Percentiles rank a stretch among this genome's conserved stretches.
Evolutionary conservation across 1,140 invertebrate genomes (phyloP).

Genomic region (Magallana angulata): DNA sequence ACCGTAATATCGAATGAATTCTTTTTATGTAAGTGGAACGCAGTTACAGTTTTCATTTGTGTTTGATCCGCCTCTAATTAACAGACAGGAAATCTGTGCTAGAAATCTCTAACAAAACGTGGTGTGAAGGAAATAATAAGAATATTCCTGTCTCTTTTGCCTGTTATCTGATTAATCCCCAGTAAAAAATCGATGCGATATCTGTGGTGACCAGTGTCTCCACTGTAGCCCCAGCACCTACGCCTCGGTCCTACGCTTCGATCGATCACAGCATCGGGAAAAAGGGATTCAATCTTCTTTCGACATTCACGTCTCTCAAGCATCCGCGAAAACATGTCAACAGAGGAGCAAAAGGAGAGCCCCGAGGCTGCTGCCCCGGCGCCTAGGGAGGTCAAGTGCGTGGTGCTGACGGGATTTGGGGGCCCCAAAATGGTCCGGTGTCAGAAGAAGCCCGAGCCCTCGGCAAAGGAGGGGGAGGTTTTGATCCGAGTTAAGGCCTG

Average conservation of each 20-base stretch:
- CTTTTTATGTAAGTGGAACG: too few species aligned
- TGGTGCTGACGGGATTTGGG: slow-evolving; percentile 90
- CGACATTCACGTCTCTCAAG: background rate
- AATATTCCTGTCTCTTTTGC: background rate
- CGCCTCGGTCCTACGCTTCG: background rate
- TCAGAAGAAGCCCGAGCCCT: slow-evolving; percentile 88
- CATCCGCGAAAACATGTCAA: background rate
- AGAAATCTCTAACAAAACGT: slow-evolving; percentile 4
- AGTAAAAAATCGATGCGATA: slow-evolving; percentile 10
- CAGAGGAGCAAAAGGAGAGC: slow-evolving; percentile 38
- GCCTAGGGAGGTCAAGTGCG: slow-evolving; percentile 88
- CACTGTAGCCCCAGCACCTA: background rate
- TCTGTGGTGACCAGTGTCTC: slow-evolving; percentile 3
- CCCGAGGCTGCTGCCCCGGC: slow-evolving; percentile 44
- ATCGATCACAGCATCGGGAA: background rate
- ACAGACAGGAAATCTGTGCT: background rate
- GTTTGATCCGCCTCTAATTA: background rate
- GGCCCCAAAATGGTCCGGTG: slow-evolving; percentile 91
- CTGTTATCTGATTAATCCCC: slow-evolving; percentile 30
- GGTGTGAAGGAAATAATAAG: slow-evolving; percentile 11
- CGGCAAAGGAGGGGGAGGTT: slow-evolving; percentile 87
- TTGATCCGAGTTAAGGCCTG: slow-evolving; percentile 91
- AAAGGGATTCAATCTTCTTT: slow-evolving; percentile 13
- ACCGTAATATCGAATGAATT: too few species aligned
- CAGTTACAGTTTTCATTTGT: background rate